Evolutionary conservation across 2,113 vertebrate species (phyloP).

Genomic region (Pagrus major): DNA sequence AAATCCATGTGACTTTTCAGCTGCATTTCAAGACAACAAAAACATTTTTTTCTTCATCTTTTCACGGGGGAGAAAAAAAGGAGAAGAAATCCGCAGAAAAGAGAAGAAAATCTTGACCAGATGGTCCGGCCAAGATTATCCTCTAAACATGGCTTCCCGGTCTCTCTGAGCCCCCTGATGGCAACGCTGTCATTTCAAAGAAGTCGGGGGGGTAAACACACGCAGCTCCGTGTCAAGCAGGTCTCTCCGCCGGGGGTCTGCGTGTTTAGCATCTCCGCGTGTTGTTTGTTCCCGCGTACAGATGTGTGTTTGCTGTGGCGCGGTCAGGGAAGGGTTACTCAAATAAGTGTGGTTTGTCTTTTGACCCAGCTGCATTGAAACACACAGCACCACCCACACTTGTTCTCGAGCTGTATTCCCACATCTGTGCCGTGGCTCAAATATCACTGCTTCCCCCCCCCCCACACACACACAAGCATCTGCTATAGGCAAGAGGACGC

Average conservation of each 20-base stretch:
- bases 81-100: slow-evolving; percentile 52
- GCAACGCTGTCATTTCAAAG: slow-evolving; percentile 45
- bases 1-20: slow-evolving; percentile 27
- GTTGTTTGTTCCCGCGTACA: slow-evolving; percentile 51
- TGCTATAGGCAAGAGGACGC: slow-evolving; percentile 50
- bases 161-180: slow-evolving; percentile 41
- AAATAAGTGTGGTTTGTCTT: slow-evolving; percentile 70
- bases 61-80: slow-evolving; percentile 14
- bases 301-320: slow-evolving; percentile 51
- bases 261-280: slow-evolving; percentile 38
- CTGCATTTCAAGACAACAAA: slow-evolving; percentile 23
- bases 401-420: slow-evolving; percentile 63
- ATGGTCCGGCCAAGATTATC: slow-evolving; percentile 74
- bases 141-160: slow-evolving; percentile 56
- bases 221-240: slow-evolving; percentile 37
- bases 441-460: slow-evolving; percentile 71
- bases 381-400: slow-evolving; percentile 66
- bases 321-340: slow-evolving; percentile 62
- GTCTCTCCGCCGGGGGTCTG: slow-evolving; percentile 32
- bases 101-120: slow-evolving; percentile 72
- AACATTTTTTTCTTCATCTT: slow-evolving; percentile 14
- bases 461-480: no score
- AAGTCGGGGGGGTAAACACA: slow-evolving; percentile 36
- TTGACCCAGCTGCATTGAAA: slow-evolving; percentile 65
- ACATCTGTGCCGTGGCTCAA: slow-evolving; percentile 78